Base-by-base conservation (phyloP, 2,797 vertebrate genomes). In the Cossypha niveicapilla region DNA sequence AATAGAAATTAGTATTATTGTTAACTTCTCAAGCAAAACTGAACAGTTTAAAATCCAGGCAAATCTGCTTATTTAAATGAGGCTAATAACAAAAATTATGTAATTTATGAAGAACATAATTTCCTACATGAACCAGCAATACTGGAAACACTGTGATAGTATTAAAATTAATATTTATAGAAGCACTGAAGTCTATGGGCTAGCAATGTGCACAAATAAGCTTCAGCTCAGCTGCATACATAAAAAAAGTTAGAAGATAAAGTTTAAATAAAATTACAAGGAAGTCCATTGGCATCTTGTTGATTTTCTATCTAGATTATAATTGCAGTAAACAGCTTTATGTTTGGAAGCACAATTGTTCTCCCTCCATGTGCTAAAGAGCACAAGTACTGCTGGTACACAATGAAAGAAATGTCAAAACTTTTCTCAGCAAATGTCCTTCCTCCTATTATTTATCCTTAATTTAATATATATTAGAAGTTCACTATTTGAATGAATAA, bases 361-460 rank as follows among this genome's bases (percentile, higher is more conserved):
- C 30, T 71, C 24, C 23, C 7, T 48, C 23, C 15, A 2, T 12
- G 9, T 18, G 6, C 41, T 32, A 45, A 50, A 50, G 7, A 41
- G 4, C 37, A 44, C 0, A 0, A 53, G 9, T 75, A 50, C 7
- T 68, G 16, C 27, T 61, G 44, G 23, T 68, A 67, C 9, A 34
- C 16, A 48, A n/a, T 35, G 18, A 51, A 82, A 47, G 45, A 75
- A 75, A 81, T 3, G 2, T 25, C 37, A 78, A 30, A 66, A 15
- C 10, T 60, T 67, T 63, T 35, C 56, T 53, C n/a, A 19, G 6
- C 32, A 61, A 60, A 51, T 6, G 5, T 24, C 67, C 44, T 53
- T 81, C 56, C 48, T 63, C 18, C 8, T 84, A 63, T 44, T 66
- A 32, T 37, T 58, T 44, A n/a, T 51, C 28, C 12, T 74, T 19